phyloP scores from a whole-genome alignment of 2,797 vertebrate genomes.

The Pangasius mekongensis region DNA sequence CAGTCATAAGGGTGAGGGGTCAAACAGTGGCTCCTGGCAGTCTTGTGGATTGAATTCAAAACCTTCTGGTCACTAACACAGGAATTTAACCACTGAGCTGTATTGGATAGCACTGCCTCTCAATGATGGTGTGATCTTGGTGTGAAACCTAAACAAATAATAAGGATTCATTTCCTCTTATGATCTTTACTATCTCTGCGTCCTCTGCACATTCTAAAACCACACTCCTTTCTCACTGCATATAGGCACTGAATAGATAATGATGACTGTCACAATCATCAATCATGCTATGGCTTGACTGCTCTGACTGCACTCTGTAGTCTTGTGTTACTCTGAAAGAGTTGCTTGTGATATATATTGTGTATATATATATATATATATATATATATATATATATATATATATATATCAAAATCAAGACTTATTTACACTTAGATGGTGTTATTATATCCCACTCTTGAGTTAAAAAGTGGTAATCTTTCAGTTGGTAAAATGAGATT shows the following conservation, averaged over 20 bases:
- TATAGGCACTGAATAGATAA: background rate
- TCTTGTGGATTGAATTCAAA: too few relatives aligned
- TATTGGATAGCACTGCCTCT: background rate
- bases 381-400: too few relatives aligned
- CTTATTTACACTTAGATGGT: background rate
- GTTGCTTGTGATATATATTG: background rate
- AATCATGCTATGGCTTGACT: background rate
- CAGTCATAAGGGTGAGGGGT: background rate
- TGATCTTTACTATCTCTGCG: background rate
- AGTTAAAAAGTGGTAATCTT: background rate
- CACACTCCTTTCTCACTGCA: background rate
- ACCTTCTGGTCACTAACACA: too few relatives aligned
- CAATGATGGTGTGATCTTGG: background rate
- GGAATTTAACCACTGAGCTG: background rate
- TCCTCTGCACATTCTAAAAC: background rate
- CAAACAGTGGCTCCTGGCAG: too few relatives aligned
- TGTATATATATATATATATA: too few relatives aligned
- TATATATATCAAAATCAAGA: background rate
- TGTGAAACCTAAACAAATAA: background rate
- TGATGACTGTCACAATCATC: background rate
- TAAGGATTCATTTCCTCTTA: background rate
- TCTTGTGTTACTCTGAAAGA: background rate
- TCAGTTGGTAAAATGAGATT: background rate
- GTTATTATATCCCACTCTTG: background rate
- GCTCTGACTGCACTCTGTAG: background rate